Conservation (phyloP, 2,888 invertebrate genomes). For the Acanthosoma haemorrhoidale region DNA sequence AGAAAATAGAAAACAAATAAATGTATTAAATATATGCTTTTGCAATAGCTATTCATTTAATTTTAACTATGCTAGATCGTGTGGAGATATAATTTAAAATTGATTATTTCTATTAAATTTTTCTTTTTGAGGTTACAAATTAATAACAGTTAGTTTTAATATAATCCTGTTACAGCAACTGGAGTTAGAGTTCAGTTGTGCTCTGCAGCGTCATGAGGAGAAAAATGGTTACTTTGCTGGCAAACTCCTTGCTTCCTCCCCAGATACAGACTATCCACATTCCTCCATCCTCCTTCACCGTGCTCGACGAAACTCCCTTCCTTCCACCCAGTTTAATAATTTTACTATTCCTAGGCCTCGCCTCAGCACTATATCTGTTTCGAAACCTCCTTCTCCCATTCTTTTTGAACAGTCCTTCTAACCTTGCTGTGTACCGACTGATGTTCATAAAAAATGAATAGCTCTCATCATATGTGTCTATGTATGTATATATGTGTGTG, state of each 20-base stretch:
- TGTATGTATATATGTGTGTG: background rate
- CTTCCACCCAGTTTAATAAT: background rate
- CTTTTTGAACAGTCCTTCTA: slow-evolving; percentile 22
- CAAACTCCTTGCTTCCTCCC: slow-evolving; percentile 6
- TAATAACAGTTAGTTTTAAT: background rate
- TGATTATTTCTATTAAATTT: background rate
- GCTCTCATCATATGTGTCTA: background rate
- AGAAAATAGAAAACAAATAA: too few species aligned
- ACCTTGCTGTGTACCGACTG: background rate
- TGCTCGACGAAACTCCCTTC: slow-evolving; percentile 9
- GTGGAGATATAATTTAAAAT: too few species aligned
- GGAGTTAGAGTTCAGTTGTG: slow-evolving; percentile 40
- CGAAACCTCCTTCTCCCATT: slow-evolving; percentile 23
- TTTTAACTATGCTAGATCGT: too few species aligned
- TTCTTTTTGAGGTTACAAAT: too few species aligned
- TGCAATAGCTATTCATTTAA: too few species aligned
- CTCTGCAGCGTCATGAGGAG: slow-evolving; percentile 38
- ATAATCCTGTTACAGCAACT: slow-evolving; percentile 29
- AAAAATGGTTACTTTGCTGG: slow-evolving; percentile 32
- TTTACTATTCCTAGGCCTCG: slow-evolving; percentile 33
- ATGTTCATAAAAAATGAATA: background rate
- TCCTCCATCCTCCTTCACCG: slow-evolving; percentile 2
- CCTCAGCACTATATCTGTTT: slow-evolving; percentile 17
- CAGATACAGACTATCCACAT: background rate
- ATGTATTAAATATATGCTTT: too few species aligned